Base-by-base conservation (phyloP, 2,888 invertebrate species). In the Diarsia mendica region DNA sequence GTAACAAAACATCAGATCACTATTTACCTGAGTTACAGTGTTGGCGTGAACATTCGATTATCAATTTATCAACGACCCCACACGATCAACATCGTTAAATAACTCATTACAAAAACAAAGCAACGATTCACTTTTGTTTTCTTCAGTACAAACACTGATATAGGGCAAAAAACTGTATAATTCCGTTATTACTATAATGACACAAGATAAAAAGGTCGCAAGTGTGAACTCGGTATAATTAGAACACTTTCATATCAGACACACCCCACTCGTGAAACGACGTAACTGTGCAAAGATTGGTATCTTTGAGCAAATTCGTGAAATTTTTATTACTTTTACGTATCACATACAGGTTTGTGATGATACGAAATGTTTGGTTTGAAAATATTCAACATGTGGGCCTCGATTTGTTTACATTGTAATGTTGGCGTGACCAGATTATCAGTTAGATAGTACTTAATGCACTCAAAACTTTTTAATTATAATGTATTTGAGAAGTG, bases 201-300 rank as follows among this genome's bases (percentile, higher is more conserved):
- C 79, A 69, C 49, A 20, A 82, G 88, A 90, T 90, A 88, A 76
- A 58, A 33, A 79, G 85, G 87, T 88, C 85, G 73, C 60, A 49
- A 69, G 46, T 67, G 49, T 80, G 83, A 85, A 78, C 85, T 82
- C 70, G 23, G 20, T 72, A 48, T 78, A 77, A 86, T 80, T 76
- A 80, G 76, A 85, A 75, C 46, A 76, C n/a, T 72, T 44, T 66
- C 65, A 63, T 85, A 80, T 79, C 80, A 53, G 85, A 87, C 89
- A 89, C 89, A 88, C 89, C 89, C 85, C 75, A 67, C 69, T 83
- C 78, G 68, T 85, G 72, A 81, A 85, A 80, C 72, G 75, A 83
- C 84, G 87, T 87, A 83, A 79, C 77, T 55, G 28, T 18, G 51
- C 28, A 60, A 44, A 76, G 18, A 65, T 77, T 44, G 6, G 28